phyloP scores from a whole-genome alignment of 2,797 vertebrate species.

The Karalla daura region DNA sequence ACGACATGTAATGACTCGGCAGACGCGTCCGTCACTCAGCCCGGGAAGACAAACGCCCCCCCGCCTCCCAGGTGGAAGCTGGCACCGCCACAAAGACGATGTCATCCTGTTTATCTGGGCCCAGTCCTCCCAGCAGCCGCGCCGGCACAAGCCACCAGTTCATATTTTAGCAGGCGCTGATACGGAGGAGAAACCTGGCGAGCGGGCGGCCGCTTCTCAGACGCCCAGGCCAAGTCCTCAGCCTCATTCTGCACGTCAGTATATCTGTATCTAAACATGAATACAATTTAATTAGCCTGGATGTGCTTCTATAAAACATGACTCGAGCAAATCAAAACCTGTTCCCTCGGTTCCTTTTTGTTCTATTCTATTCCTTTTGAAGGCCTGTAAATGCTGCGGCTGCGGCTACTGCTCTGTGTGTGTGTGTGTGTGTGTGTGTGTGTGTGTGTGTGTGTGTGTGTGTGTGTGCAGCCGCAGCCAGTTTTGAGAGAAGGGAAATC shows the following conservation, averaged over 20 bases:
- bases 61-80: too few relatives aligned
- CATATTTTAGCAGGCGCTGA: conserved; percentile 13
- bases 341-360: conserved; percentile 50
- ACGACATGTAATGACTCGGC: too few relatives aligned
- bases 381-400: conserved; percentile 52
- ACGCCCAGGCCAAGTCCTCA: background rate
- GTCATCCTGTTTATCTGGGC: background rate
- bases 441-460: too few relatives aligned
- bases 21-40: too few relatives aligned
- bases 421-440: too few relatives aligned
- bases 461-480: conserved; percentile 51
- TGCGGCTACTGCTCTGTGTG: too few relatives aligned
- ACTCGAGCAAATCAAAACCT: conserved; percentile 40
- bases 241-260: conserved; percentile 2
- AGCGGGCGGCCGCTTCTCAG: background rate
- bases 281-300: conserved; percentile 50
- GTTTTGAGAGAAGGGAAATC: conserved; percentile 64
- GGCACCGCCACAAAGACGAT: too few relatives aligned
- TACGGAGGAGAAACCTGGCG: background rate
- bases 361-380: conserved; percentile 64
- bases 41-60: too few relatives aligned
- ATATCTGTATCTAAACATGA: conserved; percentile 27
- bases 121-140: background rate
- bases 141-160: conserved; percentile 7
- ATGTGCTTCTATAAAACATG: conserved; percentile 31